phyloP scores from a whole-genome alignment of 2,113 vertebrate genomes.

The Periophthalmus modestus region DNA sequence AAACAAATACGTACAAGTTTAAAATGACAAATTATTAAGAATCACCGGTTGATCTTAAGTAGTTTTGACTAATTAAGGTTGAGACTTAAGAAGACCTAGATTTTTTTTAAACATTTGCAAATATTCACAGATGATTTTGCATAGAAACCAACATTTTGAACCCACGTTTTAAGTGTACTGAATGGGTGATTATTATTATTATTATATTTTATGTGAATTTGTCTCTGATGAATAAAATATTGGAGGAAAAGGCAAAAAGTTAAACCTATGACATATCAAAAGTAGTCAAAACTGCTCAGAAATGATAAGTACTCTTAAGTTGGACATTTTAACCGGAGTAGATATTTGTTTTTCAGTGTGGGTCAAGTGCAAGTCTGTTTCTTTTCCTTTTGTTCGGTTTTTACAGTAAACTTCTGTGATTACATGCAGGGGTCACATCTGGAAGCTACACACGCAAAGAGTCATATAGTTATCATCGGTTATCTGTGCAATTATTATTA shows the following conservation, averaged over 20 bases:
- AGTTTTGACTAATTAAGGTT: neutral
- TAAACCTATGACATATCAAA: neutral
- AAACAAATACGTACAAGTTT: neutral
- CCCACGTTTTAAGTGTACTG: no score
- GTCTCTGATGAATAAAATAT: no score
- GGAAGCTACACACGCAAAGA: conserved; percentile 82
- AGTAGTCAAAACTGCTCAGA: neutral
- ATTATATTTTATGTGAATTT: no score
- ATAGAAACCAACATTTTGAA: no score
- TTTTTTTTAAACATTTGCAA: no score
- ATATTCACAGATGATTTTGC: no score
- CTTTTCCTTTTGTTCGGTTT: conserved; percentile 61
- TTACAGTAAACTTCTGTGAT: conserved; percentile 75
- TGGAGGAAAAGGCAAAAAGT: neutral
- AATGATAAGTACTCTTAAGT: neutral
- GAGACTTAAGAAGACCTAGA: no score
- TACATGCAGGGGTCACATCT: conserved; percentile 80
- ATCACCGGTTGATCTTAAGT: neutral
- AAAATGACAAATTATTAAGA: neutral
- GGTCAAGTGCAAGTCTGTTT: conserved; percentile 83
- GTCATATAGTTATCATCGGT: conserved; percentile 78
- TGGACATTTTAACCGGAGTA: neutral
- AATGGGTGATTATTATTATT: no score
- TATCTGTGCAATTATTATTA: conserved; percentile 85
- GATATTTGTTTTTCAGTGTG: neutral